phyloP scores from a whole-genome alignment of 2,797 vertebrate genomes.

The Percopsis omiscomaycus region DNA sequence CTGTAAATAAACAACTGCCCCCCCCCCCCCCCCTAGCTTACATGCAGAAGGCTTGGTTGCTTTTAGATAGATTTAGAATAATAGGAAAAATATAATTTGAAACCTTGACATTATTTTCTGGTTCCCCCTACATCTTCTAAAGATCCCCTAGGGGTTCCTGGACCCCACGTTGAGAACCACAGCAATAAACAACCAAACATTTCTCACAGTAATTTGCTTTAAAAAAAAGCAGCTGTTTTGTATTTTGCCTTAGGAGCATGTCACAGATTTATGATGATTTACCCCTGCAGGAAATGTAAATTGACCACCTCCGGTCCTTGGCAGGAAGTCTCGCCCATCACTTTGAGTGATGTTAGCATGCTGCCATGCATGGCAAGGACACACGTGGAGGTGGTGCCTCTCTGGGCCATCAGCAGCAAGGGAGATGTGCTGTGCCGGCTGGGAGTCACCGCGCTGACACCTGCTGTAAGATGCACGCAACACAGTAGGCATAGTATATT shows the following conservation, averaged over 20 bases:
- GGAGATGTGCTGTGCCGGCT: slow-evolving; percentile 94
- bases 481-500: no score
- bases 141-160: no score
- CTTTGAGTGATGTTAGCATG: slow-evolving; percentile 88
- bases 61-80: no score
- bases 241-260: not conserved
- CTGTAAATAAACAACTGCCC: no score
- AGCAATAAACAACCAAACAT: no score
- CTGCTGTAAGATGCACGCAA: slow-evolving; percentile 79
- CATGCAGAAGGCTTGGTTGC: no score
- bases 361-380: slow-evolving; percentile 76
- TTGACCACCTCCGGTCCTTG: slow-evolving; percentile 92
- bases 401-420: slow-evolving; percentile 97
- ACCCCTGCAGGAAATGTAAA: slow-evolving; percentile 87
- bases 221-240: not conserved
- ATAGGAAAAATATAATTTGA: no score
- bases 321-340: slow-evolving; percentile 90
- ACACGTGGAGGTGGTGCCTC: slow-evolving; percentile 75
- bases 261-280: not conserved
- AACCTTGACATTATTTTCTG: no score
- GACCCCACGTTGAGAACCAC: no score
- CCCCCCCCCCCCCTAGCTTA: no score
- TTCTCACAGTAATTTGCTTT: no score
- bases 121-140: no score
- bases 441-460: slow-evolving; percentile 85